Conservation (phyloP, 2,888 invertebrate genomes). For the Cheilosia scutellata region DNA sequence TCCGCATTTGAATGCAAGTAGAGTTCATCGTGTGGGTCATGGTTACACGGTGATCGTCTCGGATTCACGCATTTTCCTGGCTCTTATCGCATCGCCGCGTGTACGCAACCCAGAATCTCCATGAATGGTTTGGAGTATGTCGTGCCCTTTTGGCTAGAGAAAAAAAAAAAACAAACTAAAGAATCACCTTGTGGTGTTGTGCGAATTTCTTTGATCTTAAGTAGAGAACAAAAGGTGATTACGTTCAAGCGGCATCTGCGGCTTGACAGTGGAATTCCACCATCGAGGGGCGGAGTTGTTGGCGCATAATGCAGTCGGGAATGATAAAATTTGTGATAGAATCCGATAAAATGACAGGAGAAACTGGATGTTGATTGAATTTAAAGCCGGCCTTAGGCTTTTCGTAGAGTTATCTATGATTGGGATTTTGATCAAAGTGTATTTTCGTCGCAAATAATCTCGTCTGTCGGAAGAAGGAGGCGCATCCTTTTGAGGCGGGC, state of each 20-base stretch:
- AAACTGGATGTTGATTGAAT: conserved; percentile 55
- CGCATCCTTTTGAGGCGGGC: neutral
- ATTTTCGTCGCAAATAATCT: conserved; percentile 1
- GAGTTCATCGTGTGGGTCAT: conserved; percentile 67
- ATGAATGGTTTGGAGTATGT: conserved; percentile 35
- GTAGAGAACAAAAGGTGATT: conserved; percentile 70
- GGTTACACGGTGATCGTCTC: conserved; percentile 34
- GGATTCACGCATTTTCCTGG: conserved; percentile 60
- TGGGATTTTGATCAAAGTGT: conserved; percentile 3
- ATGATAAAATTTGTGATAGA: conserved; percentile 51
- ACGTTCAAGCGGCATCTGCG: conserved; percentile 34
- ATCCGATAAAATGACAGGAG: conserved; percentile 44
- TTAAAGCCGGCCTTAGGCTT: conserved; percentile 8
- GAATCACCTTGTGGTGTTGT: conserved; percentile 13
- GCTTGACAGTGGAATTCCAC: conserved; percentile 60
- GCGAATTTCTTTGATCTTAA: conserved; percentile 15
- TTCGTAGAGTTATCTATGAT: neutral
- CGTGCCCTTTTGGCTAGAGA: conserved; percentile 39
- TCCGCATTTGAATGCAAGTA: conserved; percentile 67
- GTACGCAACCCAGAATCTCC: conserved; percentile 51
- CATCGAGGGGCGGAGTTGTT: conserved; percentile 43
- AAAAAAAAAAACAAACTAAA: neutral
- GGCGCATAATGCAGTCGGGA: conserved; percentile 40
- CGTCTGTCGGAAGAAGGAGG: neutral
- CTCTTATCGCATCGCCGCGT: conserved; percentile 11